Base-by-base conservation (phyloP, 2,113 vertebrate genomes). In the Gasterosteus nipponicus region DNA sequence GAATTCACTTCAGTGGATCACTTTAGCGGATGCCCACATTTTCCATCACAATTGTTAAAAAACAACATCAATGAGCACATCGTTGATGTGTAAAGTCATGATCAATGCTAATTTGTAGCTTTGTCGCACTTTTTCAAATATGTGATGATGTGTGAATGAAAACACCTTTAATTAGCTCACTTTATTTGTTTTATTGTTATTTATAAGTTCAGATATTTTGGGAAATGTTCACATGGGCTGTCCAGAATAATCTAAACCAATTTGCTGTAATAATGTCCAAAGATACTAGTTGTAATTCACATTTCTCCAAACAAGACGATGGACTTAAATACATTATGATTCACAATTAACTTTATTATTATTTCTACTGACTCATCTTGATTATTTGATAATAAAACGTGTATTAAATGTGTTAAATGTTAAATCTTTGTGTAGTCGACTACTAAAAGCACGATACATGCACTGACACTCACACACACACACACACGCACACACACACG, bases 401-500 rank as follows among this genome's bases (percentile, higher is more conserved):
- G 46, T 46, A 33, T 5, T 26, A 26, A 26, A 26, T 26, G 22
- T 26, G 22, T 26, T 26, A 26, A 26, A 26, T 26, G 22, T 26
- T 26, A 26, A 26, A 26, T 26, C 22, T 38, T 38, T 7, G 35
- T 4, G 35, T 38, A 7, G 33, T 35, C 10, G 57, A 9, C 56
- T 18, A 26, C 53, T 26, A 33, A 31, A 58, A 58, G 15, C 15
- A 33, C 22, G 14, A 12, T 14, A 62, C 47, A 62, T 49, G 39
- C 70, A 57, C 51, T 26, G 22, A 63, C 31, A 63, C 51, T 53
- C 22, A 51, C 22, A 39, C 35, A 61, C 58, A 41, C 57, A 59
- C 57, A 11, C 57, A 42, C 59, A 41, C 35, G n/a, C 59, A 35
- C 56, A 58, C 31, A 58, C 56, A 26, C 29, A 18, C 14, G 18